Percentiles rank a stretch among this genome's conserved stretches.
These are phyloP conservation scores for Natator depressus DNA, from an alignment of 2,113 vertebrate species.

Conservation along the genomic window DNA sequence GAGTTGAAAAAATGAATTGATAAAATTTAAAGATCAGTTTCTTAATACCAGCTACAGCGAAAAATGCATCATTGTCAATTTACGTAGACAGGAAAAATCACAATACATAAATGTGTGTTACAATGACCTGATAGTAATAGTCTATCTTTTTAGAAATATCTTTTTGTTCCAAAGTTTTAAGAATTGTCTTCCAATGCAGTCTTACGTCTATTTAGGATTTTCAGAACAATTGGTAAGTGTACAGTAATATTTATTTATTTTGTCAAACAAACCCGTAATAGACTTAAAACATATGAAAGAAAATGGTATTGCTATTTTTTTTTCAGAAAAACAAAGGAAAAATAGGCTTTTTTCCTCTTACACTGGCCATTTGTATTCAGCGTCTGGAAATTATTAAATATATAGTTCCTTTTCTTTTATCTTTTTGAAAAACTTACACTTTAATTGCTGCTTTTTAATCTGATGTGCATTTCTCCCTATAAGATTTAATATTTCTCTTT, in stretches of 20 bases:
- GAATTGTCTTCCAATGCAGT: neutral
- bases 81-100: fast-evolving
- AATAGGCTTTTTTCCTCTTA: neutral
- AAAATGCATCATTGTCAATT: neutral
- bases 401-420: conserved; percentile 34
- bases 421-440: conserved; percentile 40
- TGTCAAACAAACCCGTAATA: conserved; percentile 15
- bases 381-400: conserved; percentile 18
- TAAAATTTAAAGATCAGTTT: neutral
- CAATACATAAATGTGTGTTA: neutral
- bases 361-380: neutral
- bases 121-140: neutral
- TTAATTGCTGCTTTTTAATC: conserved; percentile 58
- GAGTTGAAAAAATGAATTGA: neutral
- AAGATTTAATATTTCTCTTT: conserved; percentile 74
- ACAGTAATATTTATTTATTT: neutral
- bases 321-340: neutral
- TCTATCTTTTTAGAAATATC: neutral
- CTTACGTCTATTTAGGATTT: neutral
- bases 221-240: neutral
- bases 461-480: conserved; percentile 62
- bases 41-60: neutral
- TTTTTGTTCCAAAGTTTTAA: neutral
- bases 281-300: neutral
- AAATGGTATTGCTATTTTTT: neutral